Evolutionary conservation across 2,113 vertebrate species (phyloP).

Genomic region (Collichthys lucidus): DNA sequence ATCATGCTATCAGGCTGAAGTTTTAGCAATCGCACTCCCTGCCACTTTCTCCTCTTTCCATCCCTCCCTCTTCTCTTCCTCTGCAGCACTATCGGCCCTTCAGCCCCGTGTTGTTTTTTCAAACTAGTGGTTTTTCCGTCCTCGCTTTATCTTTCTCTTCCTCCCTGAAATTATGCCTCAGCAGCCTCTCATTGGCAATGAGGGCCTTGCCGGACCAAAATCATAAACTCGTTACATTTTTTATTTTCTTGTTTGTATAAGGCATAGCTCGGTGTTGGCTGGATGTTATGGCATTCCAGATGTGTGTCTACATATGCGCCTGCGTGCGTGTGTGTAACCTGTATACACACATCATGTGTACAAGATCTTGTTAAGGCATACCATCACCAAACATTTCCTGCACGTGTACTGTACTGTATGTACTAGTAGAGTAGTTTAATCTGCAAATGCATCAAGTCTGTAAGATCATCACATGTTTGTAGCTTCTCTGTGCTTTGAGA

Average conservation of each 20-base stretch:
- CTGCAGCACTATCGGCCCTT: conserved; percentile 10
- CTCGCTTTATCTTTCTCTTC: conserved; percentile 65
- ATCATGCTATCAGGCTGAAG: conserved; percentile 63
- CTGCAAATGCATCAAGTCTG: too few species aligned
- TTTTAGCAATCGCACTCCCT: conserved; percentile 37
- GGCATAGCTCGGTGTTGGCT: conserved; percentile 35
- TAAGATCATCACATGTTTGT: too few species aligned
- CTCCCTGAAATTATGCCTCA: conserved; percentile 73
- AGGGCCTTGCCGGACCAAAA: conserved; percentile 58
- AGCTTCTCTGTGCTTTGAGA: not conserved
- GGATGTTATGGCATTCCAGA: not conserved
- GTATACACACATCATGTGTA: not conserved
- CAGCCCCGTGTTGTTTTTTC: conserved; percentile 42
- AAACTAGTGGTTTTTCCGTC: conserved; percentile 61
- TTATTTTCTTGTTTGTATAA: conserved; percentile 57
- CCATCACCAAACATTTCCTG: not conserved
- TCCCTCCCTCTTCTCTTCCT: conserved; percentile 12
- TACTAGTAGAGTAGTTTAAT: not conserved
- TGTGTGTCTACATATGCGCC: not conserved
- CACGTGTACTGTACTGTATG: too few species aligned
- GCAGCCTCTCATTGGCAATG: conserved; percentile 70
- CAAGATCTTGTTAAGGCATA: not conserved
- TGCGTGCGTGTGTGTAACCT: not conserved
- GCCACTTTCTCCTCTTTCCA: conserved; percentile 46
- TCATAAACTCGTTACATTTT: conserved; percentile 66